A percentile compares a stretch with the other conserved stretches of the same genome.
These are phyloP conservation scores for Cybosia mesomella DNA, from an alignment of 2,888 invertebrate genomes.

Conservation along the genomic window DNA sequence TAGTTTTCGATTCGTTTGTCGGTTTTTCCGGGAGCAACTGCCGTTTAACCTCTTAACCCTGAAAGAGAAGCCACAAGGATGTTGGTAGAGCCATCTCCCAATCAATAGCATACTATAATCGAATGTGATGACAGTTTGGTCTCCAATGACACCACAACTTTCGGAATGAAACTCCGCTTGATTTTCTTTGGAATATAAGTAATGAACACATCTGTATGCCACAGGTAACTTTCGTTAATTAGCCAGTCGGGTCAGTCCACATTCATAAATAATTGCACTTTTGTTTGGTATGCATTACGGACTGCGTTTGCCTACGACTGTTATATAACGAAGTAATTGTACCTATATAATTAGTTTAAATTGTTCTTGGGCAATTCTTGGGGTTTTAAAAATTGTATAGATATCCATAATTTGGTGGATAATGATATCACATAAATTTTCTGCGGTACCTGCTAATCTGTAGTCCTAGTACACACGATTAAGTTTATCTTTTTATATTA, in stretches of 20 bases:
- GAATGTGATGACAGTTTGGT: background rate
- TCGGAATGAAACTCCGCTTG: background rate
- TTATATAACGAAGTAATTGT: background rate
- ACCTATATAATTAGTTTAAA: background rate
- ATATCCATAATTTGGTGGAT: background rate
- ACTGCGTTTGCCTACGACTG: background rate
- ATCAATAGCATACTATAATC: too few species aligned
- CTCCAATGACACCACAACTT: background rate
- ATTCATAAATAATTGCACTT: conserved; percentile 1
- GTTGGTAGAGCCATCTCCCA: too few species aligned
- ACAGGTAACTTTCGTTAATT: background rate
- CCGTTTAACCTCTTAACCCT: too few species aligned
- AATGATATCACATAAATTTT: background rate
- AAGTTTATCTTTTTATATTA: too few species aligned
- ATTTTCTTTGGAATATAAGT: background rate
- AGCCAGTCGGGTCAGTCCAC: background rate
- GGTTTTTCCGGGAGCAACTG: too few species aligned
- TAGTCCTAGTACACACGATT: too few species aligned
- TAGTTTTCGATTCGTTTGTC: too few species aligned
- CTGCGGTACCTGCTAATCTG: too few species aligned
- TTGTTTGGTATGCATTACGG: conserved; percentile 2
- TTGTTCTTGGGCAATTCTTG: background rate
- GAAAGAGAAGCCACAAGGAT: too few species aligned
- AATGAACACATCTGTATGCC: conserved; percentile 1
- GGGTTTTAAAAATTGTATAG: background rate